Base-by-base conservation (phyloP, 1,140 invertebrate genomes). In the Drosophila burlai region DNA sequence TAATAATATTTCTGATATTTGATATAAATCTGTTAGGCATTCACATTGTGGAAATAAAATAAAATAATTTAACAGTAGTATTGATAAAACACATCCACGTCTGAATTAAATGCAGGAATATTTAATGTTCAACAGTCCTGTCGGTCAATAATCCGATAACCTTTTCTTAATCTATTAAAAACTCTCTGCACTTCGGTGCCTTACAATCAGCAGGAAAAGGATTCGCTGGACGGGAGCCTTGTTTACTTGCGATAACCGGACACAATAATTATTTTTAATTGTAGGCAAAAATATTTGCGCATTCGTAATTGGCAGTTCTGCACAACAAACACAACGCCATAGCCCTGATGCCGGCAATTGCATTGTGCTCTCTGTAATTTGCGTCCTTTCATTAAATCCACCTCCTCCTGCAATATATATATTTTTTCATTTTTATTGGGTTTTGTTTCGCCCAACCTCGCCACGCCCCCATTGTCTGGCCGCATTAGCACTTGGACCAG, bases 401-500 rank as follows among this genome's bases (percentile, higher is more conserved):
- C 59, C 66, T 63, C 24, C 29, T 18, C 46, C 34, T 55, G 24
- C 47, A 18, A 36, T 66, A 60, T 18, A 60, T 18, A 52, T 34
- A 26, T 58, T 57, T 47, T 36, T 7, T 26, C 18, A 16, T 52
- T 64, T 65, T 63, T 50, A 47, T 55, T 45, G 47, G 58, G 31
- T 26, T 45, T 77, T 77, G 57, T 68, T 68, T 77, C 34, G 18
- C 16, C 16, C 73, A 67, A 38, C 73, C 73, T 52, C 31, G 73
- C 57, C 52, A 72, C 74, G 68, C 55, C 49, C 59, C 68, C 50
- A 81, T 87, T 87, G 83, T 89, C 84, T 83, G 85, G 72, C 55
- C 84, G 71, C 84, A 89, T 89, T 89, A 89, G 84, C 81, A 81
- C 85, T 89, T 84, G 84, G 81, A 69, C 85, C 81, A 89, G 74